Conservation (phyloP, 2,113 vertebrate genomes). For the Pangasianodon hypophthalmus region DNA sequence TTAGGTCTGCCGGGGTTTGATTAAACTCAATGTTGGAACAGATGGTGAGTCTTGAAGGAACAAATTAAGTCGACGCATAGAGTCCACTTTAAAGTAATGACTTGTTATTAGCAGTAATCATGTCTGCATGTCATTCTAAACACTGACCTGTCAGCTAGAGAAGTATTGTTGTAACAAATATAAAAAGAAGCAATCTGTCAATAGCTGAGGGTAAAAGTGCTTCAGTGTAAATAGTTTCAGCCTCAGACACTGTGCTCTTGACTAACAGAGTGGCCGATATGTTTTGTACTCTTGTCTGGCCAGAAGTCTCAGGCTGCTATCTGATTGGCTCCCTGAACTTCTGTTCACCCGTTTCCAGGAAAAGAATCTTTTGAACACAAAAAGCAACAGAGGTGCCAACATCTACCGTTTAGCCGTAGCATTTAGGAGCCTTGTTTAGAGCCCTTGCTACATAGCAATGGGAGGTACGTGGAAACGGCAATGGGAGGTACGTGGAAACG, state of each 20-base stretch:
- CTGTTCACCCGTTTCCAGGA: background rate
- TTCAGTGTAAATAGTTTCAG: background rate
- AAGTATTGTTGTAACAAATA: background rate
- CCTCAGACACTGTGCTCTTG: background rate
- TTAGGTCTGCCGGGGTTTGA: slow-evolving; percentile 18
- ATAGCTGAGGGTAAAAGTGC: background rate
- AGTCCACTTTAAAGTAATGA: slow-evolving; percentile 25
- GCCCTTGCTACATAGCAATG: background rate
- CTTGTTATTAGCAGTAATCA: slow-evolving; percentile 25
- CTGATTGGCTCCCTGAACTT: background rate
- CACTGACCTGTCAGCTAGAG: background rate
- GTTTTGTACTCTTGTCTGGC: slow-evolving; percentile 1
- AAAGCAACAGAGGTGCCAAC: background rate
- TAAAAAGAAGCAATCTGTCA: slow-evolving; percentile 3
- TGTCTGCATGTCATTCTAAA: slow-evolving; percentile 2
- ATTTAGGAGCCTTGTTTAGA: background rate
- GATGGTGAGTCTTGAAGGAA: slow-evolving; percentile 11
- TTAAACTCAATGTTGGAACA: background rate
- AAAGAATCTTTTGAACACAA: background rate
- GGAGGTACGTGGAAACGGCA: background rate
- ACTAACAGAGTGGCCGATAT: background rate
- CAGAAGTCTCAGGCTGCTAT: background rate
- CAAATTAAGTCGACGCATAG: background rate
- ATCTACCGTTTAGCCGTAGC: background rate
- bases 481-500: no score